Evolutionary conservation across 2,888 invertebrate genomes (phyloP).

Genomic region (Cephus spinipes): DNA sequence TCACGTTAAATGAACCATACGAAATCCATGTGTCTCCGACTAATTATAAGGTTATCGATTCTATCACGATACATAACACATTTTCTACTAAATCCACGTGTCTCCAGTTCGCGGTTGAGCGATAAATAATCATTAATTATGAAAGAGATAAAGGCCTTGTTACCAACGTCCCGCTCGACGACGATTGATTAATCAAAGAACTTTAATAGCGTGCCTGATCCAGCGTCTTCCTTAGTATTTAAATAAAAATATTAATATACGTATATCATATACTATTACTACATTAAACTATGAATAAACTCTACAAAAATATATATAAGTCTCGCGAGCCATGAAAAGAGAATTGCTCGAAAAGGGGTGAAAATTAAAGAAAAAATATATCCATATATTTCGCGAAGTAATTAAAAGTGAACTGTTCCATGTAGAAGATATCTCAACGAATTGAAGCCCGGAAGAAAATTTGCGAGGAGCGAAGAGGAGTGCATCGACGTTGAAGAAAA

Average conservation of each 20-base stretch:
- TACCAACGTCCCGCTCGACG: neutral
- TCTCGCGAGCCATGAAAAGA: neutral
- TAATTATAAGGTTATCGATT: neutral
- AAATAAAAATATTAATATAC: neutral
- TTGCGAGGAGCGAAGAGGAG: neutral
- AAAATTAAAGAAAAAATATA: neutral
- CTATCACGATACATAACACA: neutral
- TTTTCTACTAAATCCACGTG: slow-evolving; percentile 40
- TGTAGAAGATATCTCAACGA: neutral
- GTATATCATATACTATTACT: neutral
- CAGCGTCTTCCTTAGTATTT: slow-evolving; percentile 54
- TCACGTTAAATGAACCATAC: neutral
- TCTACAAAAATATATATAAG: neutral
- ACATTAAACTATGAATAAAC: neutral
- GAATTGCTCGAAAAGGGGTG: neutral
- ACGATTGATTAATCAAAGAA: slow-evolving; percentile 8
- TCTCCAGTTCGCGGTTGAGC: slow-evolving; percentile 30
- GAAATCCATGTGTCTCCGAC: neutral
- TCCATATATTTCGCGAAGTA: neutral
- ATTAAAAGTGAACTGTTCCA: neutral
- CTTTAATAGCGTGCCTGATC: slow-evolving; percentile 56
- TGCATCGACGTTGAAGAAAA: neutral
- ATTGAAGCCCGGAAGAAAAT: neutral
- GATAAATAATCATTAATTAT: neutral
- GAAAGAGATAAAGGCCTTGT: neutral